phyloP scores from a whole-genome alignment of 2,797 vertebrate genomes.

The Chaunax sp. region DNA sequence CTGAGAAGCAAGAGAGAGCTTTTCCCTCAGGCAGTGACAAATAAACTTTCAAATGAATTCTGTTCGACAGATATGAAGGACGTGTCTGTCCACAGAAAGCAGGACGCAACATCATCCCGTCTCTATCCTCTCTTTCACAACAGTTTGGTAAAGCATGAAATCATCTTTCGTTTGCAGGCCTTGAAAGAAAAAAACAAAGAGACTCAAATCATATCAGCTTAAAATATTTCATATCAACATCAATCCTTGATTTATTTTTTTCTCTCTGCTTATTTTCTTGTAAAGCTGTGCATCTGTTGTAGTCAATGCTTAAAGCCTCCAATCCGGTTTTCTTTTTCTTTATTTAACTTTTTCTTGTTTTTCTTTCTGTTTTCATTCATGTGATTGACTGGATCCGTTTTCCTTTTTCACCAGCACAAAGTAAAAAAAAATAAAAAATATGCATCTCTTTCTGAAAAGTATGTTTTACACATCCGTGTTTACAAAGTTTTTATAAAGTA shows the following conservation, averaged over 20 bases:
- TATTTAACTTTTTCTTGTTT: no score
- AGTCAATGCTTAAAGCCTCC: not conserved
- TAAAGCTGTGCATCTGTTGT: conserved; percentile 1
- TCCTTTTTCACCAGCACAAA: no score
- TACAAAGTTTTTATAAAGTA: no score
- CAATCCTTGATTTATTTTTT: not conserved
- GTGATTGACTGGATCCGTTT: no score
- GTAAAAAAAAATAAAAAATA: no score
- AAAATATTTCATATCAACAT: conserved; percentile 15
- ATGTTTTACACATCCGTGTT: no score
- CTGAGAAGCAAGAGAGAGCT: not conserved
- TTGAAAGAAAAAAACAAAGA: conserved; percentile 1
- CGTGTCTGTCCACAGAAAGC: not conserved
- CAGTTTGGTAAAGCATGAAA: conserved; percentile 9
- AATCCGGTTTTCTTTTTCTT: not conserved
- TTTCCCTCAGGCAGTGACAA: conserved; percentile 3
- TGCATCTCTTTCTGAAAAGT: no score
- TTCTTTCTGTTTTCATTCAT: not conserved
- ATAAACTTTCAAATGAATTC: conserved; percentile 1
- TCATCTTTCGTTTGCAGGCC: not conserved
- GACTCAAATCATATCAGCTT: not conserved
- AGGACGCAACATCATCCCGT: not conserved
- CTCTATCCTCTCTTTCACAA: conserved; percentile 7
- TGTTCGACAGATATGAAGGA: not conserved
- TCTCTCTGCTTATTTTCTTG: no score